A percentile compares a stretch with the other conserved stretches of the same genome.
These are phyloP conservation scores for Rhynchotus rufescens DNA, from an alignment of 2,797 vertebrate genomes.

Conservation along the genomic window DNA sequence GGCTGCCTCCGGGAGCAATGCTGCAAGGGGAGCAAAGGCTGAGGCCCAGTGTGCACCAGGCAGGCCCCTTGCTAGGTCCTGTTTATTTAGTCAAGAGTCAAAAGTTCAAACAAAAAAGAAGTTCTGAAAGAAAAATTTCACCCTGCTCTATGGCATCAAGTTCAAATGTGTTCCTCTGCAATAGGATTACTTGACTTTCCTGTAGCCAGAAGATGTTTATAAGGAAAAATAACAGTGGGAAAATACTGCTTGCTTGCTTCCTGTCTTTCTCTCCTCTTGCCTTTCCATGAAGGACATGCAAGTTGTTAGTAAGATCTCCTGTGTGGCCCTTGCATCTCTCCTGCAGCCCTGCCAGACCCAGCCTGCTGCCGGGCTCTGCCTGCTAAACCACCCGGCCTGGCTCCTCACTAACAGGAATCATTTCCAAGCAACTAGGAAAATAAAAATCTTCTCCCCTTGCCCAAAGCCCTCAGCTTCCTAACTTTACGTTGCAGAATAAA, in stretches of 20 bases:
- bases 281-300: not conserved
- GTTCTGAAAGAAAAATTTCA: too few relatives aligned
- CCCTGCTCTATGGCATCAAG: too few relatives aligned
- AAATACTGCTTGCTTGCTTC: too few relatives aligned
- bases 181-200: too few relatives aligned
- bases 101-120: too few relatives aligned
- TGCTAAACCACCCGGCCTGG: not conserved
- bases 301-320: accelerated
- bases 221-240: too few relatives aligned
- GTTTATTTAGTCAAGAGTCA: not conserved
- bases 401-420: not conserved
- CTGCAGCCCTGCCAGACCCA: accelerated
- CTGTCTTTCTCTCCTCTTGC: too few relatives aligned
- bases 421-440: not conserved
- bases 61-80: not conserved
- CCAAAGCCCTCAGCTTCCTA: not conserved
- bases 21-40: not conserved
- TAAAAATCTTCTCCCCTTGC: not conserved
- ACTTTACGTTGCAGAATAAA: not conserved
- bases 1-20: not conserved
- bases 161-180: too few relatives aligned
- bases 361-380: not conserved
- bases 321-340: not conserved
- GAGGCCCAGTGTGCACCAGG: not conserved
- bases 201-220: too few relatives aligned